Conservation (phyloP, 1,140 invertebrate genomes). For the Lucilia cuprina region DNA sequence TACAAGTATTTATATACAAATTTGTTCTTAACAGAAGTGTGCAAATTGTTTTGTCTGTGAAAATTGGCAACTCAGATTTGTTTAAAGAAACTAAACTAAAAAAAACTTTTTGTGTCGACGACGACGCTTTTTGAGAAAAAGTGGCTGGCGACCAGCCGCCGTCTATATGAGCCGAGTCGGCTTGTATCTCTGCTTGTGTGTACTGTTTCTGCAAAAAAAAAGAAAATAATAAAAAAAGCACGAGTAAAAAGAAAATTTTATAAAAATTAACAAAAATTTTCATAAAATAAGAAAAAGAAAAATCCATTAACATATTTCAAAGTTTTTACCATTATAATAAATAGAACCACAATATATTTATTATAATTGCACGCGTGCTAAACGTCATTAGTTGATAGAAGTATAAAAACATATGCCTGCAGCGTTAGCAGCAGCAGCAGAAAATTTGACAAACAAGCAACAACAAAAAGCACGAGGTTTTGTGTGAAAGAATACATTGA, state of each 20-base stretch:
- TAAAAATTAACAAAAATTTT: not conserved
- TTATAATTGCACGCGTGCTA: not conserved
- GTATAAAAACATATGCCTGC: not conserved
- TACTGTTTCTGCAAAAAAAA: constrained; percentile 13
- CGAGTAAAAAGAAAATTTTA: not conserved
- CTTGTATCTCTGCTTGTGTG: not conserved
- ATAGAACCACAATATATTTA: no score
- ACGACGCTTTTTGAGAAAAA: no score
- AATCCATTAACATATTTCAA: not conserved
- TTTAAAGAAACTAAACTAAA: no score
- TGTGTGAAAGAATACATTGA: constrained; percentile 7
- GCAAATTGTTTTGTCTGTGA: no score
- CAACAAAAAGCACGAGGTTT: constrained; percentile 34
- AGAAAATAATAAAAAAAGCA: not conserved
- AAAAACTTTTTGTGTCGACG: no score
- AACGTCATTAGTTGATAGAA: not conserved
- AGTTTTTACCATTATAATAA: not conserved
- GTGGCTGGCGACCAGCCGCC: no score
- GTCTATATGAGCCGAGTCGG: no score
- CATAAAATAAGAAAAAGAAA: not conserved
- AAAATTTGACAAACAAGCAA: constrained; percentile 12
- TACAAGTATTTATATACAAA: no score
- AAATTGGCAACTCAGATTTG: no score
- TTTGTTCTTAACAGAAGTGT: no score
- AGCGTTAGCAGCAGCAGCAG: not conserved